Evolutionary conservation across 2,888 invertebrate species (phyloP).

Genomic region (Rhimphoctona megacephalus): DNA sequence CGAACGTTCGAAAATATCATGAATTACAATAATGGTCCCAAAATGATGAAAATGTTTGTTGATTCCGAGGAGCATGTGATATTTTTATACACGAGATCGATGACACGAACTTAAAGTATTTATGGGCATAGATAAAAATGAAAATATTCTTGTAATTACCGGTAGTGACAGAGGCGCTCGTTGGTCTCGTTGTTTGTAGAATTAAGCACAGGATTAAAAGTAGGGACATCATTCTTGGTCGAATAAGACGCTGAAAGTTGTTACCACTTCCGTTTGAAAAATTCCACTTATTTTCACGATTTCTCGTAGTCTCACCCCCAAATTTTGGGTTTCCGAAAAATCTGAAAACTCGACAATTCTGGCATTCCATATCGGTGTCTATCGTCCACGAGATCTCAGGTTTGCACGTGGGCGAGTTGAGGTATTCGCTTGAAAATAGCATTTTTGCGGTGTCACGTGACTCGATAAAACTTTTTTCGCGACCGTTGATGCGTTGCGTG

Average conservation of each 20-base stretch:
- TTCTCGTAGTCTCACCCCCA: background rate
- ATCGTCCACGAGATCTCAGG: constrained; percentile 50
- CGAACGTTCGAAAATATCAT: background rate
- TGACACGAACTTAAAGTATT: background rate
- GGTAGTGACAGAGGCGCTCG: constrained; percentile 80
- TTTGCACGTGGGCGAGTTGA: constrained; percentile 53
- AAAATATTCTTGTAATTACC: constrained; percentile 73
- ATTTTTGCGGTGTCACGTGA: background rate
- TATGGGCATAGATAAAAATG: background rate
- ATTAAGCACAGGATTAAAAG: constrained; percentile 75
- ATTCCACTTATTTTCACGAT: constrained; percentile 22
- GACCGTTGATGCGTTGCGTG: background rate
- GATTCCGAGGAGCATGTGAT: background rate
- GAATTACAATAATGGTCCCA: background rate
- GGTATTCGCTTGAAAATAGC: background rate
- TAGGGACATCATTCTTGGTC: constrained; percentile 73
- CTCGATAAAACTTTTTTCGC: background rate
- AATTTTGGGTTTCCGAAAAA: background rate
- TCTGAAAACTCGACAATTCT: constrained; percentile 13
- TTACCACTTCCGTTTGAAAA: constrained; percentile 53
- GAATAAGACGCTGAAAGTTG: constrained; percentile 32
- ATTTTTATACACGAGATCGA: background rate
- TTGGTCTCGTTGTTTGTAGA: constrained; percentile 75
- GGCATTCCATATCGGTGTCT: constrained; percentile 60
- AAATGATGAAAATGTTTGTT: background rate